Evolutionary conservation across 2,113 vertebrate species (phyloP), one percentile per base, ranked within the genome.

Genomic region (Salvelinus namaycush): DNA sequence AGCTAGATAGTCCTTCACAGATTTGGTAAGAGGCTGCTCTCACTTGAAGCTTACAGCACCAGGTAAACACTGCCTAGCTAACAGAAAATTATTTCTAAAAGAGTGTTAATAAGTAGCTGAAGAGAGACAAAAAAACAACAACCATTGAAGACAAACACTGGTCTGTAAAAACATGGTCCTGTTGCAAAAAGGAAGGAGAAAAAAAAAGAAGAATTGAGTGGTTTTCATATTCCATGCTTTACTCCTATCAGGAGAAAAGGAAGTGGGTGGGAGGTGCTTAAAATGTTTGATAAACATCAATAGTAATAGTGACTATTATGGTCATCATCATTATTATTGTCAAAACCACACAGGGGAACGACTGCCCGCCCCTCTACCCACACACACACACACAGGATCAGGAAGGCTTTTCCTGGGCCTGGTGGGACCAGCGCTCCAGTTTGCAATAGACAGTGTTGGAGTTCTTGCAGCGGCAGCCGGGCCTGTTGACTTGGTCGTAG

Each of bases 401-500:
- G 90, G 96, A 97, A 4, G 94, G 96, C 76, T 99, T 99, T 34
- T 94, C 96, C 88, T 92, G 95, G 73, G 80, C 88, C 81, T 91
- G 93, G 12, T 94, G 93, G 39, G 95, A 92, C 92, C 96, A 96
- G 92, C 93, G 95, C 91, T 98, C 96, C 95, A 98, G 96, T 93
- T 97, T 98, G 90, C 98, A 97, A 89, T 98, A 98, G 82, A 99
- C 98, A 1, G 97, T 96, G 93, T 99, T 99, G 86, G 97, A 98
- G 96, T 97, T 98, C 93, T 97, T 97, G 92, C 98, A 99, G 71
- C 98, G 93, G 90, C 98, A 99, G 12, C 98, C 97, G 0, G 98
- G 98, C 75, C 97, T 91, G 81, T 94, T 94, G 70, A 95, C 67
- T 72, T 94, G 94, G 92, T 99, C 97, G 16, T 99, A 96, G 88